Evolutionary conservation across 2,113 vertebrate genomes (phyloP).

Genomic region (Euleptes europaea): DNA sequence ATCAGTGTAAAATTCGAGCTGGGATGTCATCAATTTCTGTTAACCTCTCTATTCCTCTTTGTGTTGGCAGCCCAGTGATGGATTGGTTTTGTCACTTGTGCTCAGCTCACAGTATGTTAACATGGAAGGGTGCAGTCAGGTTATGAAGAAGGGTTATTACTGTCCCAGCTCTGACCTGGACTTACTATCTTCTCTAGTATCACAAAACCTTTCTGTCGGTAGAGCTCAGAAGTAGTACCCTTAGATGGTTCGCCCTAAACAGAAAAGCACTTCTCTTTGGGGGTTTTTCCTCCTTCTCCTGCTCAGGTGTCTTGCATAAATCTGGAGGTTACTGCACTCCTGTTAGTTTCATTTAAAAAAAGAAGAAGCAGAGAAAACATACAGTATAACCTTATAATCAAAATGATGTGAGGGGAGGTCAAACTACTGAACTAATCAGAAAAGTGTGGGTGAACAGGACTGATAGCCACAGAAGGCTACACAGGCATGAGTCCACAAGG

Average conservation of each 20-base stretch:
- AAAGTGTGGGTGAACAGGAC: neutral
- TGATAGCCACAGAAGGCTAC: neutral
- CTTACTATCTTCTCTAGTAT: slow-evolving; percentile 72
- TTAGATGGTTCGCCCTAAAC: slow-evolving; percentile 28
- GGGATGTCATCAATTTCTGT: slow-evolving; percentile 99
- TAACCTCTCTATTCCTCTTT: slow-evolving; percentile 98
- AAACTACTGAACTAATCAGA: neutral
- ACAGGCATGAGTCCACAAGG: slow-evolving; percentile 12
- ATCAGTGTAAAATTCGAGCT: slow-evolving; percentile 95
- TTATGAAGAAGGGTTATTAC: slow-evolving; percentile 88
- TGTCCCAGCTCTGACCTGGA: slow-evolving; percentile 82
- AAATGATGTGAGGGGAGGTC: neutral
- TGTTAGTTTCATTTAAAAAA: neutral
- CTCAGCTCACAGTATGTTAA: slow-evolving; percentile 99
- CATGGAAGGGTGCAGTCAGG: slow-evolving; percentile 95
- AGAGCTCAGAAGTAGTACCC: slow-evolving; percentile 17
- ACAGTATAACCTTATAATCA: neutral
- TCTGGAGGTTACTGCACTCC: slow-evolving; percentile 1
- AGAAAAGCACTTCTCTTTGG: neutral
- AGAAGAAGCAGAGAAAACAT: neutral
- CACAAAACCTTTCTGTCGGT: slow-evolving; percentile 49
- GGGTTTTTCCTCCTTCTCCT: neutral
- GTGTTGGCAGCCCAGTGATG: slow-evolving; percentile 89
- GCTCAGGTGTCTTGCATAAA: neutral
- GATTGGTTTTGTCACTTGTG: slow-evolving; percentile 99